Evolutionary conservation across 2,888 invertebrate genomes (phyloP).

Genomic region (Andrena trimmerana): DNA sequence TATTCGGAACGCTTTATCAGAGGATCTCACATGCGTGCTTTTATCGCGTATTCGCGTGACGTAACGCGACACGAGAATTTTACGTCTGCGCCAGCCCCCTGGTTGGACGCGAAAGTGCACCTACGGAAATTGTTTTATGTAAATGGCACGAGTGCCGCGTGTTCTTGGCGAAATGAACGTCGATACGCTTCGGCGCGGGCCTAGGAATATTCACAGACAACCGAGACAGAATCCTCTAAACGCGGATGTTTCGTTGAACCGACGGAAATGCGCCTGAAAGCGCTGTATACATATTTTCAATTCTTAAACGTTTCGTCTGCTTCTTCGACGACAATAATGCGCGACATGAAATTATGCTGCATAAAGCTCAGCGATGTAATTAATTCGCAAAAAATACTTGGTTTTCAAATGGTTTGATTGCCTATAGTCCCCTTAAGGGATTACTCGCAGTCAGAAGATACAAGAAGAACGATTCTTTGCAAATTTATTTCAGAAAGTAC

Average conservation of each 20-base stretch:
- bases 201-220: slow-evolving; percentile 22
- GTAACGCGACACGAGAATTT: slow-evolving; percentile 42
- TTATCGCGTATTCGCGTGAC: slow-evolving; percentile 49
- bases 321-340: not conserved
- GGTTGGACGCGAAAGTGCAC: slow-evolving; percentile 41
- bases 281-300: not conserved
- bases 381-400: too few relatives aligned
- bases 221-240: slow-evolving; percentile 9
- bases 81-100: slow-evolving; percentile 25
- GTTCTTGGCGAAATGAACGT: slow-evolving; percentile 28
- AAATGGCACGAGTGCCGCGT: slow-evolving; percentile 27
- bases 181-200: slow-evolving; percentile 39
- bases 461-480: too few relatives aligned
- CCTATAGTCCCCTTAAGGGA: too few relatives aligned
- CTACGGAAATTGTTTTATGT: slow-evolving; percentile 52
- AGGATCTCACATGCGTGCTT: slow-evolving; percentile 19
- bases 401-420: too few relatives aligned
- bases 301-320: not conserved
- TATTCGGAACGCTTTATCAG: not conserved
- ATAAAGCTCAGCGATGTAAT: not conserved
- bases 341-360: not conserved
- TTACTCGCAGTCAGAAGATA: too few relatives aligned
- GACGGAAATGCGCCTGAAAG: not conserved
- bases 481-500: too few relatives aligned
- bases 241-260: not conserved